Conservation (phyloP, 2,888 invertebrate species). For the Nycteola revayana region DNA sequence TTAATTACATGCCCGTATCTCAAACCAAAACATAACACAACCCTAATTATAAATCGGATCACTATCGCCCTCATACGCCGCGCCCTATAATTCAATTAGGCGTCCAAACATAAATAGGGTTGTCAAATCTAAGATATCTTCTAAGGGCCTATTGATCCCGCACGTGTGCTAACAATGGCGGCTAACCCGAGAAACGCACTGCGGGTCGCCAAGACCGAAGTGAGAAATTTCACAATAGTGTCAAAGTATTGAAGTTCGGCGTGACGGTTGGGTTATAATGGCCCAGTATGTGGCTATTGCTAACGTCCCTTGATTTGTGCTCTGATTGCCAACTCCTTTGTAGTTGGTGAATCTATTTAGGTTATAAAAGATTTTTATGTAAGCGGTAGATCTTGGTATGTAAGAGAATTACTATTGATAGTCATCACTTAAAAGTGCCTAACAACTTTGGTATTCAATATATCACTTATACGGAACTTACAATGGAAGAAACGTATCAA, state of each 20-base stretch:
- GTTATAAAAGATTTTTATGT: slow-evolving; percentile 33
- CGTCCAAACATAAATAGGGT: slow-evolving; percentile 63
- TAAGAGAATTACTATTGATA: slow-evolving; percentile 31
- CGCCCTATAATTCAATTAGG: slow-evolving; percentile 76
- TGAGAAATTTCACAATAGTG: slow-evolving; percentile 74
- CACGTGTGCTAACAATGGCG: slow-evolving; percentile 73
- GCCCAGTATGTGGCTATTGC: slow-evolving; percentile 66
- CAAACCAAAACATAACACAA: slow-evolving; percentile 28
- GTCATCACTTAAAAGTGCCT: too few species aligned
- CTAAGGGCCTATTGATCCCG: slow-evolving; percentile 66
- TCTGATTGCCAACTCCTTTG: slow-evolving; percentile 55
- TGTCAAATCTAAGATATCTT: slow-evolving; percentile 59
- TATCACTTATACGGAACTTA: too few species aligned
- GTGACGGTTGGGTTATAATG: slow-evolving; percentile 66
- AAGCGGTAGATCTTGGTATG: slow-evolving; percentile 35
- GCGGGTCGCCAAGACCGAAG: slow-evolving; percentile 67
- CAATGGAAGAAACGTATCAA: too few species aligned
- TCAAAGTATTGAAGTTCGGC: slow-evolving; percentile 68
- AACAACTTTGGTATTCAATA: too few species aligned
- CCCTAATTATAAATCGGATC: slow-evolving; percentile 55
- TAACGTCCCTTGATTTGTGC: slow-evolving; percentile 44
- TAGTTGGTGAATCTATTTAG: slow-evolving; percentile 50
- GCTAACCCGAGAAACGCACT: slow-evolving; percentile 61
- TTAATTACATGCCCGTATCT: slow-evolving; percentile 9
- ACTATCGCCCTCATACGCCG: slow-evolving; percentile 52